These are phyloP conservation scores for Heliconius himera DNA, from an alignment of 1,140 invertebrate genomes.

Conservation along the genomic window DNA sequence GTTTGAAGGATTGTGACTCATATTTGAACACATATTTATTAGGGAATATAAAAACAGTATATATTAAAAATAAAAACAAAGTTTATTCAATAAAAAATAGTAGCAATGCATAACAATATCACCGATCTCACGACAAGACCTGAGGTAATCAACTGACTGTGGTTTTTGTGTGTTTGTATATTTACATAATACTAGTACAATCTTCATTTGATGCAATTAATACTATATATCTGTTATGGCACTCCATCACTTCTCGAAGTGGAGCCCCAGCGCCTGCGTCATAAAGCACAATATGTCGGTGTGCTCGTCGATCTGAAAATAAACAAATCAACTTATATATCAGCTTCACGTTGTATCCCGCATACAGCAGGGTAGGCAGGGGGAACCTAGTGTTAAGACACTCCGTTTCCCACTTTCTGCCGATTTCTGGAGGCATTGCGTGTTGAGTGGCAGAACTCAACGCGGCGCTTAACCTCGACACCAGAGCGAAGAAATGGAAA, in stretches of 20 bases:
- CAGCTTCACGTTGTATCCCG: too few relatives aligned
- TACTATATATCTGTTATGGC: constrained; percentile 55
- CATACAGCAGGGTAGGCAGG: too few relatives aligned
- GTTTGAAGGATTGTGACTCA: too few relatives aligned
- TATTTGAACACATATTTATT: too few relatives aligned
- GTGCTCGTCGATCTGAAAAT: constrained; percentile 92
- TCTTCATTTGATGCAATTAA: constrained; percentile 52
- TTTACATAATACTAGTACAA: constrained; percentile 75
- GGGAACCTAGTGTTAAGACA: too few relatives aligned
- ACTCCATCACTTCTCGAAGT: constrained; percentile 81
- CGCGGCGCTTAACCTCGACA: too few relatives aligned
- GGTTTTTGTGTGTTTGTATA: constrained; percentile 54
- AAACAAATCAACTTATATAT: constrained; percentile 31
- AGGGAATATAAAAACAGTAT: background rate
- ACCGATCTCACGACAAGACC: constrained; percentile 63
- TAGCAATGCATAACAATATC: constrained; percentile 78
- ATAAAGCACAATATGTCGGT: constrained; percentile 95
- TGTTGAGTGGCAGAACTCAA: too few relatives aligned
- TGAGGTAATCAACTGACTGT: constrained; percentile 69
- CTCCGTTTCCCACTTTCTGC: too few relatives aligned
- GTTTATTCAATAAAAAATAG: constrained; percentile 75
- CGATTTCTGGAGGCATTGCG: too few relatives aligned
- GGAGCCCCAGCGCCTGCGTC: constrained; percentile 87
- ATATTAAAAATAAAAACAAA: constrained; percentile 71
- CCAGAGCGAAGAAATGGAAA: too few relatives aligned